These are phyloP conservation scores for Tautogolabrus adspersus DNA, from an alignment of 2,113 vertebrate species.

Conservation along the genomic window DNA sequence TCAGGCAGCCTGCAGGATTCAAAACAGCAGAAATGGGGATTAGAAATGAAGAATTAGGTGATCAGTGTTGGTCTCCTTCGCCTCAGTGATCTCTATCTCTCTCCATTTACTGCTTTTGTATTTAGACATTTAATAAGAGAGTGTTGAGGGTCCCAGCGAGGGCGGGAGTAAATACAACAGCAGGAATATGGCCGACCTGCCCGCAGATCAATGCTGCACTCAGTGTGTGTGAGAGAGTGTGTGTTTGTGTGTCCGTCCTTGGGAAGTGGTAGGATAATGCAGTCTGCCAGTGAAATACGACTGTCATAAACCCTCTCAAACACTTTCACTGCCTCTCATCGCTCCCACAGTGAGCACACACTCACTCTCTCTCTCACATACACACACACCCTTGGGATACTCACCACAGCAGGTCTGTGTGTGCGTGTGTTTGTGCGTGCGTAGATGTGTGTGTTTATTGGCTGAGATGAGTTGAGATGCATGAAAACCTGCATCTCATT, in stretches of 20 bases:
- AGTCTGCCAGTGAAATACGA: slow-evolving; percentile 66
- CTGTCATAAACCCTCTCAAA: slow-evolving; percentile 64
- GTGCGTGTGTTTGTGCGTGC: not conserved
- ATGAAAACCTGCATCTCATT: slow-evolving; percentile 15
- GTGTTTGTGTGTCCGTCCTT: slow-evolving; percentile 50
- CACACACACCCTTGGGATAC: slow-evolving; percentile 37
- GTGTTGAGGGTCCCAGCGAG: slow-evolving; percentile 74
- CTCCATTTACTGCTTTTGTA: slow-evolving; percentile 46
- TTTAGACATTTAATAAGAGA: slow-evolving; percentile 75
- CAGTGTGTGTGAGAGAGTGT: slow-evolving; percentile 1
- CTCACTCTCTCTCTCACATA: not conserved
- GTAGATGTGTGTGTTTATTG: not conserved
- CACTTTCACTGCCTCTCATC: slow-evolving; percentile 56
- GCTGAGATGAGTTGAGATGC: not conserved
- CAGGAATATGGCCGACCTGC: slow-evolving; percentile 63
- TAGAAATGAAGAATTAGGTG: slow-evolving; percentile 13
- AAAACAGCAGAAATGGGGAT: slow-evolving; percentile 2
- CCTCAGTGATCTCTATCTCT: slow-evolving; percentile 5
- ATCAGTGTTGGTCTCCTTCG: slow-evolving; percentile 47
- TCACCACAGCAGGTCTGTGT: slow-evolving; percentile 31
- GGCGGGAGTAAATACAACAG: slow-evolving; percentile 71
- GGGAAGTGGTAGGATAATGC: slow-evolving; percentile 63
- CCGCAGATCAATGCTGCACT: slow-evolving; percentile 74
- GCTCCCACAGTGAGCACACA: slow-evolving; percentile 15
- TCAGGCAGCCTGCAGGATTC: not conserved